phyloP scores from a whole-genome alignment of 37 sponge, comb jelly and placozoan species.

The Geodia barretti region DNA sequence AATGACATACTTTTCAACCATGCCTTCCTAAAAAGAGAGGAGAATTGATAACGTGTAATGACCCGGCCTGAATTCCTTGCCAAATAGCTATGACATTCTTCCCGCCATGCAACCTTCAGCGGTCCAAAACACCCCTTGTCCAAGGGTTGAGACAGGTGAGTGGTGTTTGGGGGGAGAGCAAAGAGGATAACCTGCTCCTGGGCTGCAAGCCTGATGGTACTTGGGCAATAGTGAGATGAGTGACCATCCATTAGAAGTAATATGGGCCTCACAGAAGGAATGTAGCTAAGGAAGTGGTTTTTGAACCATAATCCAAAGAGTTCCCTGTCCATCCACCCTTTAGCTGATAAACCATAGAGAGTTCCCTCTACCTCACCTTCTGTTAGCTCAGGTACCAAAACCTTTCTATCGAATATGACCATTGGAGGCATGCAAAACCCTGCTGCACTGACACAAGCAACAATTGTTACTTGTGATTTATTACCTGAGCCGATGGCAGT shows the following conservation, averaged over 20 bases:
- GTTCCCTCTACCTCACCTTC: constrained; percentile 53
- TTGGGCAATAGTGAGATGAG: constrained; percentile 38
- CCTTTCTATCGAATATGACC: constrained; percentile 43
- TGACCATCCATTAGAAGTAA: constrained; percentile 57
- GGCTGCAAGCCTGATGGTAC: constrained; percentile 19
- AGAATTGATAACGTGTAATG: constrained; percentile 33
- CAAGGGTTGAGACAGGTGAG: constrained; percentile 50
- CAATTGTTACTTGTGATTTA: constrained; percentile 47
- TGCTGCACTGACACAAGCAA: constrained; percentile 53
- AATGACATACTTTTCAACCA: constrained; percentile 51
- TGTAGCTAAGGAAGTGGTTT: constrained; percentile 40
- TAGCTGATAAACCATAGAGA: constrained; percentile 34
- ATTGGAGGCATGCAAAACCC: constrained; percentile 56
- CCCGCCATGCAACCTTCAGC: constrained; percentile 25
- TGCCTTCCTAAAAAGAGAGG: constrained; percentile 33
- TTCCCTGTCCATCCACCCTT: constrained; percentile 45
- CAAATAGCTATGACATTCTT: constrained; percentile 35
- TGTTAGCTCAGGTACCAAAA: constrained; percentile 22
- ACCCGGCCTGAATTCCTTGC: constrained; percentile 26
- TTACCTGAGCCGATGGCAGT: constrained; percentile 16
- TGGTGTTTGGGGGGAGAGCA: constrained; percentile 48
- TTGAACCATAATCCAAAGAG: constrained; percentile 49
- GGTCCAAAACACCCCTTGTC: constrained; percentile 39
- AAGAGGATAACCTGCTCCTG: constrained; percentile 24
- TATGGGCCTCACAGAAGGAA: constrained; percentile 37